These are phyloP conservation scores for Simalia tracyae DNA, from an alignment of 2,797 vertebrate genomes.

Conservation along the genomic window DNA sequence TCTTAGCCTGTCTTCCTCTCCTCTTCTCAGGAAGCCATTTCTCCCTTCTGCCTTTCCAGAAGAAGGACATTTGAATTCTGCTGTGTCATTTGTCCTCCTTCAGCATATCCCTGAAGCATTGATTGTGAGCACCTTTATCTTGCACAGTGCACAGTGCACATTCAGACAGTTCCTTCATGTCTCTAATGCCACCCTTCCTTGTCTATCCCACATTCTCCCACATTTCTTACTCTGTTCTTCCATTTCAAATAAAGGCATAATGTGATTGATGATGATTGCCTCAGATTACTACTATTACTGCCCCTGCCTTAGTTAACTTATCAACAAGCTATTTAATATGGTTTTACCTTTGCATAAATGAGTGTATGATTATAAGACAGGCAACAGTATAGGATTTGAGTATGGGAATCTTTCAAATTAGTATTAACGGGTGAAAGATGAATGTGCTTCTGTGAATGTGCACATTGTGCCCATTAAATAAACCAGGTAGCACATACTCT, in stretches of 20 bases:
- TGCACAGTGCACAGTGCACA: background rate
- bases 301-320: background rate
- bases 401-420: slow-evolving; percentile 42
- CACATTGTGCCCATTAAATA: background rate
- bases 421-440: background rate
- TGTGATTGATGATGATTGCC: background rate
- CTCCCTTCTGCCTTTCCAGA: background rate
- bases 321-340: background rate
- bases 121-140: background rate
- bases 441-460: background rate
- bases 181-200: background rate
- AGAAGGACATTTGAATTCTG: background rate
- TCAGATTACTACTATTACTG: background rate
- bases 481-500: background rate
- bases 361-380: background rate
- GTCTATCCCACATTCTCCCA: background rate
- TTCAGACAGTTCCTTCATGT: background rate
- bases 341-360: background rate
- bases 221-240: background rate
- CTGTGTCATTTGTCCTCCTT: background rate
- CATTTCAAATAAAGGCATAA: background rate
- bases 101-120: background rate
- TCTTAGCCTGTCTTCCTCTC: background rate
- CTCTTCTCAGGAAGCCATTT: background rate
- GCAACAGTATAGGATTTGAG: background rate